Percentiles rank a stretch among this genome's conserved stretches.
Conservation (phyloP, 2,113 vertebrate genomes). For the Pangasianodon gigas region DNA sequence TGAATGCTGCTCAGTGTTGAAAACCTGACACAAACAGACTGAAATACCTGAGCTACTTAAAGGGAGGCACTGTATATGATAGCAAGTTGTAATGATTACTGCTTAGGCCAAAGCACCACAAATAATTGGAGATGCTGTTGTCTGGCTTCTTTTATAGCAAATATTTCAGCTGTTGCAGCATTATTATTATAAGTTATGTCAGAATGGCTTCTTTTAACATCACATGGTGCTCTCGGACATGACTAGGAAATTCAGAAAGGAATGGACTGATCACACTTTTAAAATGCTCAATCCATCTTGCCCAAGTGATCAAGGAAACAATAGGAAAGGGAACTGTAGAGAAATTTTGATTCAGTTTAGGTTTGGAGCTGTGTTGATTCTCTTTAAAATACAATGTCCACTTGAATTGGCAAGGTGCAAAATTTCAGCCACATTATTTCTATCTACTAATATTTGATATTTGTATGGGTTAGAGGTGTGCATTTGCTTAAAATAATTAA, state of each 20-base stretch:
- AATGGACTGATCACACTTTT: not conserved
- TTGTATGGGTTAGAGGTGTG: not conserved
- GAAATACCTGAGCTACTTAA: constrained; percentile 4
- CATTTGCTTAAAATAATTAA: not conserved
- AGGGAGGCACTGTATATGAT: not conserved
- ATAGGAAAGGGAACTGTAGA: not conserved
- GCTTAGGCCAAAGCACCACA: not conserved
- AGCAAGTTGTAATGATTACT: not conserved
- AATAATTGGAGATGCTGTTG: not conserved
- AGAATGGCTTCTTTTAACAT: not conserved
- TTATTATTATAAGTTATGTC: not conserved
- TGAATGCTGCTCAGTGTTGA: not conserved
- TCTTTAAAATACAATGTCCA: not conserved
- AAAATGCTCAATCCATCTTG: not conserved
- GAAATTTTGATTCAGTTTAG: not conserved
- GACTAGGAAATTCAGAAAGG: constrained; percentile 1
- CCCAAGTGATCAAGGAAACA: not conserved
- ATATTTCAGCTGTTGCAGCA: not conserved
- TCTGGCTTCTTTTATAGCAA: not conserved
- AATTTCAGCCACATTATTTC: not conserved
- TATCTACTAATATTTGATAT: not conserved
- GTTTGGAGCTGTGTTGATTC: constrained; percentile 33
- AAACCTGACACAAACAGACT: constrained; percentile 2
- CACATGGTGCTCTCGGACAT: not conserved
- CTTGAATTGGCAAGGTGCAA: not conserved